phyloP scores from a whole-genome alignment of 2,113 vertebrate species.

The Tiliqua scincoides region DNA sequence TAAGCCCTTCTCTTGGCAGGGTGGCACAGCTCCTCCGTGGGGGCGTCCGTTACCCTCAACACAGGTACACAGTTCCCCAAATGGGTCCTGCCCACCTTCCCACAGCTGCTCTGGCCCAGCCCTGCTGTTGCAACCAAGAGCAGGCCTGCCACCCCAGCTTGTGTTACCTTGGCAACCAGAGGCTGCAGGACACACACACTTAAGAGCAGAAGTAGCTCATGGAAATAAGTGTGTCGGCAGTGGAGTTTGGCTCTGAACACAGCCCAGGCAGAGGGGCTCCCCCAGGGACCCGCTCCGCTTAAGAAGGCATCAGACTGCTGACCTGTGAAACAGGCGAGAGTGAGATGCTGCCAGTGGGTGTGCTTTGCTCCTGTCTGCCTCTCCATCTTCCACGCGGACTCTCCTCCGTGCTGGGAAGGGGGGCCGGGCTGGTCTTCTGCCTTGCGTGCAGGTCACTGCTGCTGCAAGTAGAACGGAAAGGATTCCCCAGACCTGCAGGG shows the following conservation, averaged over 20 bases:
- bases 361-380: not conserved
- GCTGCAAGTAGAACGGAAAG: not conserved
- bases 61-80: not conserved
- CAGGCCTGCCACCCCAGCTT: slow-evolving; percentile 59
- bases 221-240: slow-evolving; percentile 54
- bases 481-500: not conserved
- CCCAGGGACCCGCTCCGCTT: not conserved
- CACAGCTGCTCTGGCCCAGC: not conserved
- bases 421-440: not conserved
- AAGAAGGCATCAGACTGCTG: slow-evolving; percentile 12
- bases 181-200: slow-evolving; percentile 39
- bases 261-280: not conserved
- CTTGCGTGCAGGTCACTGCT: not conserved
- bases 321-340: slow-evolving; percentile 26
- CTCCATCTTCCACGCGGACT: not conserved
- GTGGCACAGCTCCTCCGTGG: not conserved
- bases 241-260: slow-evolving; percentile 39
- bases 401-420: rapidly evolving
- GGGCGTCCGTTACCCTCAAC: not conserved
- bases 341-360: not conserved
- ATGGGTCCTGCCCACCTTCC: not conserved
- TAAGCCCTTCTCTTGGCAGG: not conserved
- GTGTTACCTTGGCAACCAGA: slow-evolving; percentile 68
- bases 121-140: slow-evolving; percentile 47
- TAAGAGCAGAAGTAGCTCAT: slow-evolving; percentile 29